These are phyloP conservation scores for Amblyraja radiata DNA, from an alignment of 2,797 vertebrate species.

Conservation along the genomic window DNA sequence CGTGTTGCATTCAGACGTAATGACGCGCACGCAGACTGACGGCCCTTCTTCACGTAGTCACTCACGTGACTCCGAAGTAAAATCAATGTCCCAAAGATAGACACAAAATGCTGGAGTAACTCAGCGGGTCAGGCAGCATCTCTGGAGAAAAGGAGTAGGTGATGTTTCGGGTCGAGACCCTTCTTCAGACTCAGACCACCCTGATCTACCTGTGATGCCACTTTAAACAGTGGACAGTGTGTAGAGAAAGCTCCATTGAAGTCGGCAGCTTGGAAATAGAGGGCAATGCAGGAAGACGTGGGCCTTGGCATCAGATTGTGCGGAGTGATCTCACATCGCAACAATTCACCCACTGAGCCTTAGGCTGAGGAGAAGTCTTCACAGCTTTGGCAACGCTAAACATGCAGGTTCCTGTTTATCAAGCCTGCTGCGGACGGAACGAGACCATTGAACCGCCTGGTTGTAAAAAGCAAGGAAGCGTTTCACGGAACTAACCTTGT, in stretches of 20 bases:
- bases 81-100: too few species aligned
- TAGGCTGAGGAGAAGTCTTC: neutral
- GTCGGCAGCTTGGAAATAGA: neutral
- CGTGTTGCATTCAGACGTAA: too few species aligned
- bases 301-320: neutral
- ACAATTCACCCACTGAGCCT: neutral
- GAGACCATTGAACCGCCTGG: neutral
- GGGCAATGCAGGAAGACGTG: neutral
- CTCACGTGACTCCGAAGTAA: too few species aligned
- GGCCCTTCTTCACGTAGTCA: too few species aligned
- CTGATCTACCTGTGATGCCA: too few species aligned
- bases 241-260: too few species aligned
- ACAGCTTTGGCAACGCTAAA: neutral
- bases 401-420: constrained; percentile 20
- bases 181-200: too few species aligned
- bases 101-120: too few species aligned
- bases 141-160: too few species aligned
- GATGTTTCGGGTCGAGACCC: too few species aligned
- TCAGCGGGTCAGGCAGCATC: too few species aligned
- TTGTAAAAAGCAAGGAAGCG: neutral
- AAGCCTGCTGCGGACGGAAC: neutral
- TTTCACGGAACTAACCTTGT: neutral
- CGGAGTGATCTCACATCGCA: neutral
- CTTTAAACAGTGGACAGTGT: neutral
- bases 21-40: too few species aligned